Base-by-base conservation (phyloP, 1,140 invertebrate species). In the Drosophila ficusphila region DNA sequence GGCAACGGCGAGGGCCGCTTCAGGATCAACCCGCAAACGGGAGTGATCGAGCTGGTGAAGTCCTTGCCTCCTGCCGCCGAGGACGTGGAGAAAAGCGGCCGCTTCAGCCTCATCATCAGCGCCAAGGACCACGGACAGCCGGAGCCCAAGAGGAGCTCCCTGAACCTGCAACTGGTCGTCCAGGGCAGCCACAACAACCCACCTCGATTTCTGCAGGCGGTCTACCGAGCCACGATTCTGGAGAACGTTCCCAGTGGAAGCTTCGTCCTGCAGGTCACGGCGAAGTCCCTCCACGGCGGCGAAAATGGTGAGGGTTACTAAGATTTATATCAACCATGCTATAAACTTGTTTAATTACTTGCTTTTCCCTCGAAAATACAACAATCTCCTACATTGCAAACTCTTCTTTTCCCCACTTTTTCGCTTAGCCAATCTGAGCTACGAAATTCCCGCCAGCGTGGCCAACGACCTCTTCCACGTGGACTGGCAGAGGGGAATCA, bases 1-100 rank as follows among this genome's bases (percentile, higher is more conserved):
- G 97, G 97, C 31, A 98, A 99, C 90, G 95, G 96, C 39, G 94
- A 95, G 21, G 94, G 94, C 0, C 93, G 94, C 65, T 98, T 99
- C 91, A 93, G 94, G 6, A 93, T 99, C 16, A 95, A 96, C 68
- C 94, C 95, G 44, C 94, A 96, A 27, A 95, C 94, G 0, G 97
- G 97, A 23, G 92, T 95, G 49, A 91, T 98, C 14, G 96, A 94
- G 16, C 86, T 97, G n/a, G 94, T 94, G 39, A 96, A 95, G 67
- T 93, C 95, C 7, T 92, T 96, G 72, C 92, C 90, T 0, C 81
- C 90, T 1, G 64, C 69, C 4, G 49, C 51, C 11, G 71, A 88
- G 33, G 51, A 73, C 14, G 18, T 61, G 39, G 72, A 88, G 11
- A 83, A 74, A 19, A 72, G 67, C 4, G 93, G 92, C 53, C 92